Conservation (phyloP, 1,140 invertebrate genomes). For the Drosophila repleta region DNA sequence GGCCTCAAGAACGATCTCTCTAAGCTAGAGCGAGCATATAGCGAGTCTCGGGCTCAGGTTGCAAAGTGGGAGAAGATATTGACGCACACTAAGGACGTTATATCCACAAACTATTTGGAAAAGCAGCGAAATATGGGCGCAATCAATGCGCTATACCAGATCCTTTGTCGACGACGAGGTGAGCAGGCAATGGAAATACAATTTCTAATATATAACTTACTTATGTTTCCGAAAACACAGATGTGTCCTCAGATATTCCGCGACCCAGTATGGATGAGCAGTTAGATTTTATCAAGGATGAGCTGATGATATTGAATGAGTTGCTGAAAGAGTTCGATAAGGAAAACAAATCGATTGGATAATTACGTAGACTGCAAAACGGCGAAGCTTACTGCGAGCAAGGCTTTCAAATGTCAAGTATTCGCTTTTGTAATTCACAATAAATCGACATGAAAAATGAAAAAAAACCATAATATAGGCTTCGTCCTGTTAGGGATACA, state of each 20-base stretch:
- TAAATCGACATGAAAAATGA: background rate
- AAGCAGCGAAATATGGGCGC: conserved; percentile 63
- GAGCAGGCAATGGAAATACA: background rate
- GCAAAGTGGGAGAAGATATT: conserved; percentile 77
- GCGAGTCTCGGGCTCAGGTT: conserved; percentile 53
- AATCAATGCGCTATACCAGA: conserved; percentile 52
- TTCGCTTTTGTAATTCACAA: background rate
- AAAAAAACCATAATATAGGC: too few relatives aligned
- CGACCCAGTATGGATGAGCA: conserved; percentile 39
- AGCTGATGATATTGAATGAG: conserved; percentile 66
- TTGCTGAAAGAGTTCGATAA: conserved; percentile 50
- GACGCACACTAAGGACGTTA: conserved; percentile 58
- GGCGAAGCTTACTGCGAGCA: conserved; percentile 13
- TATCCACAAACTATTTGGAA: conserved; percentile 47
- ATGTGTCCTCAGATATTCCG: background rate
- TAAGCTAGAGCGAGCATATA: conserved; percentile 68
- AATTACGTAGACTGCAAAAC: background rate
- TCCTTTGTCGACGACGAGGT: conserved; percentile 62
- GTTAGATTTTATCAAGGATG: conserved; percentile 72
- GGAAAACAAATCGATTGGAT: background rate
- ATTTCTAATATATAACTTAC: background rate
- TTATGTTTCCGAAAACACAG: conserved; percentile 18
- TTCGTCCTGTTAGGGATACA: too few relatives aligned
- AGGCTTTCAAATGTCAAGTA: background rate
- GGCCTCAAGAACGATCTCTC: conserved; percentile 79